Percentiles rank a stretch among this genome's conserved stretches.
Evolutionary conservation across 2,113 vertebrate genomes (phyloP).

Genomic region (Hemiscyllium ocellatum): DNA sequence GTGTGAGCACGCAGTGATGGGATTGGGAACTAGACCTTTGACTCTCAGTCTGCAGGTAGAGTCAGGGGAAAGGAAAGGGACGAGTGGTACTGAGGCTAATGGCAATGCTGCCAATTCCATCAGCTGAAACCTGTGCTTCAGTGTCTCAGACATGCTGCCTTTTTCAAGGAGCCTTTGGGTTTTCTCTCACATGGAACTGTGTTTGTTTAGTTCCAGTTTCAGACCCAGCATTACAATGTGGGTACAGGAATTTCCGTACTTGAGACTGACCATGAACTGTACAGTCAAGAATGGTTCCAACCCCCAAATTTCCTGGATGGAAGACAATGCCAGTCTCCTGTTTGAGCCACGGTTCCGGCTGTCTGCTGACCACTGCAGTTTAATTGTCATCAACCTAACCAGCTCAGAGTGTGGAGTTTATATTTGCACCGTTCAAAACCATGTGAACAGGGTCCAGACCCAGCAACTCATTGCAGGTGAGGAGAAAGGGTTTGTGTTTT

Average conservation of each 20-base stretch:
- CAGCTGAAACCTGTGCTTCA: neutral
- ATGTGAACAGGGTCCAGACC: neutral
- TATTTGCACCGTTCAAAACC: slow-evolving; percentile 41
- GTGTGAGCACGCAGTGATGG: neutral
- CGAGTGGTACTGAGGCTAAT: neutral
- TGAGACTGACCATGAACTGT: slow-evolving; percentile 41
- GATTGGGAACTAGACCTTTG: neutral
- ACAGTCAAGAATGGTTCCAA: slow-evolving; percentile 19
- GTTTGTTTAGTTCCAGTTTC: slow-evolving; percentile 35
- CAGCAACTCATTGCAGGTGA: slow-evolving; percentile 40
- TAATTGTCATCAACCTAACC: slow-evolving; percentile 41
- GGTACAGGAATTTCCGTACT: neutral
- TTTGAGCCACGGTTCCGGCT: slow-evolving; percentile 39
- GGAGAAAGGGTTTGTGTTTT: neutral
- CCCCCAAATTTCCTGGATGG: slow-evolving; percentile 41
- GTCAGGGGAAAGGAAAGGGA: neutral
- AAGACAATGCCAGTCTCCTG: slow-evolving; percentile 36
- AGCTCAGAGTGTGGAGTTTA: slow-evolving; percentile 39
- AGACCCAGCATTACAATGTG: slow-evolving; percentile 15
- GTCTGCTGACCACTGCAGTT: slow-evolving; percentile 38
- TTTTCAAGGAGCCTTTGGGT: neutral
- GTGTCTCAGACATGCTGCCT: neutral
- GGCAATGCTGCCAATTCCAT: neutral
- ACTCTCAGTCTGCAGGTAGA: neutral
- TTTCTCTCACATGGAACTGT: neutral